Evolutionary conservation across 2,888 invertebrate species (phyloP).

Genomic region (Callimorpha dominula): DNA sequence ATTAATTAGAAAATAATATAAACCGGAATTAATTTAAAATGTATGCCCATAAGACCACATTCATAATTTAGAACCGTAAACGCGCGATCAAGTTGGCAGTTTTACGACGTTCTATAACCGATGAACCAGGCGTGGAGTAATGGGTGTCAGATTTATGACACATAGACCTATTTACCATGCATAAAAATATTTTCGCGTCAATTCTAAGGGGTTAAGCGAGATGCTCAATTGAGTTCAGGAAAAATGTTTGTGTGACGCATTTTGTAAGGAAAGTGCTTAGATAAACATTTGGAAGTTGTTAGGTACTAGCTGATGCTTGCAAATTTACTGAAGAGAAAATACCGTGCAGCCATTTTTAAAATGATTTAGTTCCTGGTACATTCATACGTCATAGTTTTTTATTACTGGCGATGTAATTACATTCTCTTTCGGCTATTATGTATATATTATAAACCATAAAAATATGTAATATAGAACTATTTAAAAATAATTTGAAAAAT

Average conservation of each 20-base stretch:
- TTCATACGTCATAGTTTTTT: too few relatives aligned
- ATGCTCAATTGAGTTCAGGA: not conserved
- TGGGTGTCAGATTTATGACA: conserved; percentile 39
- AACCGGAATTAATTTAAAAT: not conserved
- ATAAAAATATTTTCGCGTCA: not conserved
- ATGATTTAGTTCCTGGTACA: too few relatives aligned
- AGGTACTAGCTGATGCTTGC: too few relatives aligned
- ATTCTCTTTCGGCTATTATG: too few relatives aligned
- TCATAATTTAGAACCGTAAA: conserved; percentile 37
- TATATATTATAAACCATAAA: too few relatives aligned
- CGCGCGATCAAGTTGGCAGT: conserved; percentile 42
- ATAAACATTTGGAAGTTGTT: not conserved
- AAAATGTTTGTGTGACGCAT: not conserved
- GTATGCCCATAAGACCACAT: conserved; percentile 8
- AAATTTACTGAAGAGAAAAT: too few relatives aligned
- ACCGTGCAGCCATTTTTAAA: too few relatives aligned
- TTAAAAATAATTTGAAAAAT: too few relatives aligned
- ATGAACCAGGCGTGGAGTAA: conserved; percentile 34
- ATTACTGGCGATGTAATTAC: too few relatives aligned
- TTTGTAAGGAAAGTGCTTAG: not conserved
- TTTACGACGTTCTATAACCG: conserved; percentile 41
- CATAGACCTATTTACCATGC: conserved; percentile 8
- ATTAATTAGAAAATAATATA: not conserved
- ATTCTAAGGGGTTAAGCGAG: not conserved
- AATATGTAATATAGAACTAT: too few relatives aligned